Percentiles rank a stretch among this genome's conserved stretches.
These are phyloP conservation scores for Tetramorium bicarinatum DNA, from an alignment of 2,888 invertebrate species.

Conservation along the genomic window DNA sequence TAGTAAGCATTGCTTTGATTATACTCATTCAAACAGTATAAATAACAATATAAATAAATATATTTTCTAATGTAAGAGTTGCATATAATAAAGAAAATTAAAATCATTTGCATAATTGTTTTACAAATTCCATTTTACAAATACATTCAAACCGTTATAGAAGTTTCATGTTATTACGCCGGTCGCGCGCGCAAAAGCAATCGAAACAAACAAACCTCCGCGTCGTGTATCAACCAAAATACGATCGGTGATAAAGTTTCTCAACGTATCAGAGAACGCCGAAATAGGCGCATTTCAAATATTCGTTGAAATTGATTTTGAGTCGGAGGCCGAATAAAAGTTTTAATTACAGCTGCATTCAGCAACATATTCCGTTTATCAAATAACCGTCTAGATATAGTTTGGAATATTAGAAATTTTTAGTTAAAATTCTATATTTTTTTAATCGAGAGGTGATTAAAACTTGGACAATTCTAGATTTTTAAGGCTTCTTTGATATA, in stretches of 20 bases:
- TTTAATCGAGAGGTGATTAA: background rate
- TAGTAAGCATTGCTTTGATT: too few relatives aligned
- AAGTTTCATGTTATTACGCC: slow-evolving; percentile 10
- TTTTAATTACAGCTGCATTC: slow-evolving; percentile 28
- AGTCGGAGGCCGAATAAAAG: slow-evolving; percentile 35
- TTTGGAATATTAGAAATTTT: slow-evolving; percentile 12
- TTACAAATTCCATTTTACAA: background rate
- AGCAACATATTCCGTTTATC: slow-evolving; percentile 18
- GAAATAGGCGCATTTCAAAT: slow-evolving; percentile 38
- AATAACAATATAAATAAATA: too few relatives aligned
- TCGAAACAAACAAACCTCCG: slow-evolving; percentile 17
- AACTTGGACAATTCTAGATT: background rate
- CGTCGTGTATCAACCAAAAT: slow-evolving; percentile 30
- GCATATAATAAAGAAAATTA: background rate
- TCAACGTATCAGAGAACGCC: slow-evolving; percentile 25
- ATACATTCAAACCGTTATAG: background rate
- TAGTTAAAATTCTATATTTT: background rate
- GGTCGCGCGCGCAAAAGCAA: slow-evolving; percentile 8
- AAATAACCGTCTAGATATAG: slow-evolving; percentile 20
- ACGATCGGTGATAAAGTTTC: slow-evolving; percentile 49
- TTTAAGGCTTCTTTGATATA: background rate
- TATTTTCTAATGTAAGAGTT: background rate
- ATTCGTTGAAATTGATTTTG: slow-evolving; percentile 41
- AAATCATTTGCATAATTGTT: background rate
- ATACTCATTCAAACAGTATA: too few relatives aligned